Base-by-base conservation (phyloP, 2,113 vertebrate species). In the Mirounga angustirostris region DNA sequence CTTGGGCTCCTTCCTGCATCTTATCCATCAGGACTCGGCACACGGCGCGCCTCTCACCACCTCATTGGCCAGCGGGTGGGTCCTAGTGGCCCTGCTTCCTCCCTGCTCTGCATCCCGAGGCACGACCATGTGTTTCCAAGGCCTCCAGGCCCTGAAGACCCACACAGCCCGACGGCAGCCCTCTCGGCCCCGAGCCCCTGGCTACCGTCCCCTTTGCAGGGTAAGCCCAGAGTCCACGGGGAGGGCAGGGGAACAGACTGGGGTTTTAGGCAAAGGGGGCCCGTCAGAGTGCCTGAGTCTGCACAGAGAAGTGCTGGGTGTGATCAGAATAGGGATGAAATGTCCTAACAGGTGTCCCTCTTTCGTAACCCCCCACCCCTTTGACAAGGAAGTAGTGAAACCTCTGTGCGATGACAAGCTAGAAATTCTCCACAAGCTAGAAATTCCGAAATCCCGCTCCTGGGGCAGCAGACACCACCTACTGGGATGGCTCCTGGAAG, bases 61-160 rank as follows among this genome's bases (percentile, higher is more conserved):
- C 4, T 9, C 3, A 21, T 2, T 4, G 69, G 15, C 36, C 4
- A 1, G 54, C 7, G 2, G 3, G n/a, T 1, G 22, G 80, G 14
- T 28, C 10, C 22, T 21, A 2, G 1, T 3, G 33, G 18, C 54
- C 61, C 50, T 61, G 7, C 58, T 69, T 78, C 12, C 30, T 46
- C 10, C 30, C 0, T 50, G 14, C 46, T 0, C 11, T 36, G 63
- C 13, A 0, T n/a, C 73, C 30, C 50, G 14, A 0, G 16, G 40
- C 43, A 80, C 3, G 28, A 12, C 1, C 1, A 7, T n/a, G 22
- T 0, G 10, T 73, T 78, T 84, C 56, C 10, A 71, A 4, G 40
- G 56, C 40, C 67, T 16, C 94, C 54, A 12, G 52, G 26, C 9
- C 40, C 11, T 59, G 93, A 87, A 97, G 63, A 8, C 14, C 8